phyloP scores from a whole-genome alignment of 1,140 invertebrate genomes.

The Bombus pyrosoma region DNA sequence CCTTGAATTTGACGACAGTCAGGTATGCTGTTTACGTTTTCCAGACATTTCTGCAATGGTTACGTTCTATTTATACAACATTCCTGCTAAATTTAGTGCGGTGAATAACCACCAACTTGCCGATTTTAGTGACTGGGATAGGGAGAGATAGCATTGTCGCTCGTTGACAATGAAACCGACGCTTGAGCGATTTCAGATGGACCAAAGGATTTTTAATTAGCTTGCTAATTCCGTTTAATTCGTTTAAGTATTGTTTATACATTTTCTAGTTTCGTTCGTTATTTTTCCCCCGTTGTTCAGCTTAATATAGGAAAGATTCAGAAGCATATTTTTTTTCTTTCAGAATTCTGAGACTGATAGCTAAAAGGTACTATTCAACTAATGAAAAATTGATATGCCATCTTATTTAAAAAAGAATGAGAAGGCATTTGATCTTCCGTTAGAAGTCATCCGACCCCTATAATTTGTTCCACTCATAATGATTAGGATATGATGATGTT shows the following conservation, averaged over 20 bases:
- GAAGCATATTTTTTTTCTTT: not conserved
- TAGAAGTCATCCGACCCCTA: too few relatives aligned
- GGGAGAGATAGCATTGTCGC: not conserved
- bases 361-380: not conserved
- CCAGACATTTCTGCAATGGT: slow-evolving; percentile 60
- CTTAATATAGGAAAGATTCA: not conserved
- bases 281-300: not conserved
- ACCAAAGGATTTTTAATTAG: not conserved
- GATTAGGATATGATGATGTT: too few relatives aligned
- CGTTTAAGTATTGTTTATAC: not conserved
- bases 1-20: slow-evolving; percentile 34
- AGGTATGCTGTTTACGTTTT: slow-evolving; percentile 62
- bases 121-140: slow-evolving; percentile 24
- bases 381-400: not conserved
- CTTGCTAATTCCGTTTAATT: not conserved
- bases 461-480: too few relatives aligned
- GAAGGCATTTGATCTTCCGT: too few relatives aligned
- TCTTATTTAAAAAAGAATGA: too few relatives aligned
- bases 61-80: slow-evolving; percentile 64
- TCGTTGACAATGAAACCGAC: not conserved
- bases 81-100: slow-evolving; percentile 64
- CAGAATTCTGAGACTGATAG: not conserved
- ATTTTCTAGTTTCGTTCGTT: not conserved
- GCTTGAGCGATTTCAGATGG: not conserved
- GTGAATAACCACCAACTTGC: slow-evolving; percentile 29